Evolutionary conservation across 2,888 invertebrate genomes (phyloP), one percentile per base, ranked within the genome.

Genomic region (Esperia sulphurella): DNA sequence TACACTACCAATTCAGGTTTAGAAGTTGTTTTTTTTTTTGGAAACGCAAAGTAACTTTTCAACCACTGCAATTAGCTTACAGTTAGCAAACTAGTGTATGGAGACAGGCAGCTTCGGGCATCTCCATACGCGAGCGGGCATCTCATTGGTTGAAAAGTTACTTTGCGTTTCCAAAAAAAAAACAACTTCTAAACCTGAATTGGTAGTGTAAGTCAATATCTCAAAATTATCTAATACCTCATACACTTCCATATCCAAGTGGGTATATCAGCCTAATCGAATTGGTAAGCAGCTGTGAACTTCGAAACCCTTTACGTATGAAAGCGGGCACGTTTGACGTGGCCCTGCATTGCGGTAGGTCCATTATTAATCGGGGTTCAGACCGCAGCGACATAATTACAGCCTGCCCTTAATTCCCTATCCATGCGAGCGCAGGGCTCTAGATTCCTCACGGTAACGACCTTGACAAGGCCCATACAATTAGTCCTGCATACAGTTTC

Each of bases 361-460:
- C 50, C 52, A 59, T 55, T 59, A 59, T 59, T 61, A 61, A 61
- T 59, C 54, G 48, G 53, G 54, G 50, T 29, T 14, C 45, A 39
- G 28, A 12, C 49, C 59, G 52, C 52, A 50, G 44, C 48, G 43
- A 48, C 54, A 50, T 57, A 63, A 71, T 69, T 63, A 59, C 57
- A 52, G 43, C 55, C 53, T 51, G 53, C 53, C 59, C 56, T 57
- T 65, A 63, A 55, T 54, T 54, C 53, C 50, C 51, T 39, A 28
- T 28, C 14, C 33, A 30, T 44, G 33, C 28, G 12, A 21, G 12
- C 9, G 12, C 14, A 9, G 13, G 13, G n/a, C 8, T 1, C 13
- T 38, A 28, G n/a, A 33, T 14, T 14, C 33, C 29, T 43, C 10
- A 33, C 43, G 42, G 42, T 21, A n/a, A 21, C 21, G 14, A 14